Evolutionary conservation across 2,113 vertebrate species (phyloP), one percentile per base, ranked within the genome.

Genomic region (Fulica atra): DNA sequence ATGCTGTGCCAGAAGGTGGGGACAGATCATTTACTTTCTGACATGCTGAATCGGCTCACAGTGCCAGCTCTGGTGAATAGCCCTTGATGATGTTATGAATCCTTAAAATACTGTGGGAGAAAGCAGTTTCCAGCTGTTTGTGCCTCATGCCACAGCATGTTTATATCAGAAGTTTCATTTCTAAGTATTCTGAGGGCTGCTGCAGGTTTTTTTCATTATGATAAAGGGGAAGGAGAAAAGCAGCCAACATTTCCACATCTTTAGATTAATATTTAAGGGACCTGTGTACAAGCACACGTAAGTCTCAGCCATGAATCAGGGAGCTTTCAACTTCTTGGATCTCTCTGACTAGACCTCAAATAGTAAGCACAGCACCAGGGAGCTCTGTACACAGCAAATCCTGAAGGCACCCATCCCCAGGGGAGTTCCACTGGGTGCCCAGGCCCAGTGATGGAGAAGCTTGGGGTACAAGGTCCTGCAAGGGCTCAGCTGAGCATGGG

Each of bases 41-140:
- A 64, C n/a, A 20, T 6, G 73, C 6, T 14, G 69, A 36, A 48
- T 2, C 54, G 28, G 40, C 76, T 73, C 53, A 35, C 63, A 38
- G 80, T 50, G 53, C 82, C 94, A 96, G 84, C 82, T 72, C 48
- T 38, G 54, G 35, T 88, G 73, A 97, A 95, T 76, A 87, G 64
- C 28, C 44, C 60, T 70, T 94, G 80, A 96, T 94, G 86, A 95
- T 70, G 87, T 80, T 72, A 56, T 6, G 12, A 20, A 64, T 85
- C 93, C 81, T 74, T 59, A 80, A 78, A 94, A 87, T 92, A 92
- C 16, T 92, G 82, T n/a, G 8, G 28, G 33, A 69, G 59, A 94
- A 82, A 57, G 79, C 90, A 95, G 95, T 96, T 95, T 94, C 97
- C 96, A 97, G 96, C 96, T 95, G 96, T 84, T 96, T 70, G 40